Conservation (phyloP, 2,797 vertebrate genomes). For the Malacoctenus gilli region DNA sequence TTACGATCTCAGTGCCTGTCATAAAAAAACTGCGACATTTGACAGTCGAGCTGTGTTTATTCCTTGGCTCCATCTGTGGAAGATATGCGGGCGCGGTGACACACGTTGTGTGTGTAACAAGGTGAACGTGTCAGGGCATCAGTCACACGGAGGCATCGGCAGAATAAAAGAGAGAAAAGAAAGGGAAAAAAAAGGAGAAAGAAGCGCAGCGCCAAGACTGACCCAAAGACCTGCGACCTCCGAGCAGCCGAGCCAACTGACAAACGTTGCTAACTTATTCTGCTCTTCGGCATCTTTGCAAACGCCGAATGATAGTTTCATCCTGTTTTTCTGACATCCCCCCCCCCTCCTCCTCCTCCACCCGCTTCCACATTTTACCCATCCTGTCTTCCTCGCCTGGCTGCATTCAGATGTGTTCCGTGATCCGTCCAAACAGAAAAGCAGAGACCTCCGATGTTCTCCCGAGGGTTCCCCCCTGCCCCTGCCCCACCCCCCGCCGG, state of each 20-base stretch:
- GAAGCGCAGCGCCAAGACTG: background rate
- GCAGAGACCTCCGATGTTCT: constrained; percentile 22
- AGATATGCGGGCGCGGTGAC: background rate
- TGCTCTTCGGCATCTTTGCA: background rate
- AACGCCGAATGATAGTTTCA: constrained; percentile 10
- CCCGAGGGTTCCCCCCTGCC: constrained; percentile 25
- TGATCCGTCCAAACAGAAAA: constrained; percentile 23
- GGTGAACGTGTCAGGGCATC: background rate
- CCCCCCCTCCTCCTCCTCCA: constrained; percentile 5
- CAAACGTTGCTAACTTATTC: background rate
- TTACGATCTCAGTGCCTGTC: no score
- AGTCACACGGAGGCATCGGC: no score
- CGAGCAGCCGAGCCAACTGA: background rate
- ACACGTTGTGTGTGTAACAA: background rate
- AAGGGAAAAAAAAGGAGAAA: constrained; percentile 5
- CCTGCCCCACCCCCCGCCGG: no score
- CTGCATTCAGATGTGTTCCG: constrained; percentile 24
- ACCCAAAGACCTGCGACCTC: background rate
- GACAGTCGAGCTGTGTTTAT: no score
- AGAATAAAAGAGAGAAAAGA: no score
- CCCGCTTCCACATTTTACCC: background rate
- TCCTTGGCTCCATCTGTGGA: background rate
- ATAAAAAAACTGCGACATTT: no score
- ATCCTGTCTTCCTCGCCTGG: constrained; percentile 10
- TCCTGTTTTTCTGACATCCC: constrained; percentile 1